phyloP scores from a whole-genome alignment of 2,113 vertebrate genomes.

The Anseranas semipalmata region DNA sequence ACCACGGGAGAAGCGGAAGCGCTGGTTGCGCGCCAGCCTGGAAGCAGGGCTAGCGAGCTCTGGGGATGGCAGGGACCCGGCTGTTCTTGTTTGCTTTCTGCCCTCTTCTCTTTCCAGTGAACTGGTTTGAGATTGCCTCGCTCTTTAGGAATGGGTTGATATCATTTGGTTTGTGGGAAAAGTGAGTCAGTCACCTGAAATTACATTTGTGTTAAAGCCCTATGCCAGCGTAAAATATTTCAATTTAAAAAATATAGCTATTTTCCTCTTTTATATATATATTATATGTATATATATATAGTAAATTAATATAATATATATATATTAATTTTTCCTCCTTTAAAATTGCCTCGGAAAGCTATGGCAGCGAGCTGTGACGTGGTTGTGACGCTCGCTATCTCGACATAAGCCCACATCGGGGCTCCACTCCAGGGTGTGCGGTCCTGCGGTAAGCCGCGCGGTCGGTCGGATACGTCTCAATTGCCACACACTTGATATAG shows the following conservation, averaged over 20 bases:
- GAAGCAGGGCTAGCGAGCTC: background rate
- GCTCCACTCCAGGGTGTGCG: background rate
- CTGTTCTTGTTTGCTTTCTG: background rate
- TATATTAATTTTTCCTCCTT: background rate
- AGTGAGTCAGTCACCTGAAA: background rate
- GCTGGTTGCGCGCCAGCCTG: background rate
- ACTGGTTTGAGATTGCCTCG: background rate
- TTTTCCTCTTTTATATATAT: background rate
- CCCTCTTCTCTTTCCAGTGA: background rate
- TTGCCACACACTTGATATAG: background rate
- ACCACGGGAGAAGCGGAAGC: background rate
- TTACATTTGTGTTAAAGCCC: background rate
- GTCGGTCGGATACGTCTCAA: background rate
- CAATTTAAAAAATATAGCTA: background rate
- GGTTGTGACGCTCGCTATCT: conserved; percentile 19
- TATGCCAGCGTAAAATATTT: background rate
- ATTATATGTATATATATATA: no score
- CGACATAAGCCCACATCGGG: background rate
- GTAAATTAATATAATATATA: no score
- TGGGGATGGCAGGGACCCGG: background rate
- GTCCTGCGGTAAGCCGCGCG: background rate
- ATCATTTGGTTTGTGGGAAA: background rate
- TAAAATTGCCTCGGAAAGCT: background rate
- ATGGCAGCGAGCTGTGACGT: conserved; percentile 6
- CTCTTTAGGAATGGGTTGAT: conserved; percentile 4